Evolutionary conservation across 1,140 invertebrate species (phyloP).

Genomic region (Tetramorium alpestre): DNA sequence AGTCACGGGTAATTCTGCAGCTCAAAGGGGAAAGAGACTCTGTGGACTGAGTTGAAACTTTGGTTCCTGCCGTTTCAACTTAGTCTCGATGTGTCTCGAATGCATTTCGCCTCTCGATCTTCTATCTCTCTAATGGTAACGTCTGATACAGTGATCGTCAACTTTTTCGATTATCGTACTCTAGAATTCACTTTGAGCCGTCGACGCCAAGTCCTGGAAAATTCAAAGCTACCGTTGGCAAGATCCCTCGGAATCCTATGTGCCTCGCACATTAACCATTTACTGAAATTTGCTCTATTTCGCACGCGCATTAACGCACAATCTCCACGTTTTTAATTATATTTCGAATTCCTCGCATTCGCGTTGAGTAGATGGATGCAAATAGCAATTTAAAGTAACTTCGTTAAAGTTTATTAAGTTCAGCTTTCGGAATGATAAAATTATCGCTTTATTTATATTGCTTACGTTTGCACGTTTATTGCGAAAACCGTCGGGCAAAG

Average conservation of each 20-base stretch:
- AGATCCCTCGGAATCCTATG: background rate
- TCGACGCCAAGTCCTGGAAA: slow-evolving; percentile 23
- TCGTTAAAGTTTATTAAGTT: background rate
- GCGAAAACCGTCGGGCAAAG: slow-evolving; percentile 8
- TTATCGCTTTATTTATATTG: slow-evolving; percentile 11
- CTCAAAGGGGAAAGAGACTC: slow-evolving; percentile 56
- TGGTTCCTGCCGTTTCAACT: slow-evolving; percentile 60
- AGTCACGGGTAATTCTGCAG: slow-evolving; percentile 49
- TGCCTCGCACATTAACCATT: background rate
- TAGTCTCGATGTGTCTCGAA: slow-evolving; percentile 67
- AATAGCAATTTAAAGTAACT: slow-evolving; percentile 6
- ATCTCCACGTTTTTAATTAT: background rate
- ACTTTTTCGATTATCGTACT: slow-evolving; percentile 61
- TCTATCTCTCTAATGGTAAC: slow-evolving; percentile 51
- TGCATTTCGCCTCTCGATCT: slow-evolving; percentile 67
- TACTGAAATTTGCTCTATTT: background rate
- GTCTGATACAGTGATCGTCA: slow-evolving; percentile 55
- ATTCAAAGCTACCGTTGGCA: slow-evolving; percentile 4
- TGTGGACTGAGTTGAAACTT: slow-evolving; percentile 65
- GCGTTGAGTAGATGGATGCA: background rate
- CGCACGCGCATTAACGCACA: background rate
- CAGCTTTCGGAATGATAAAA: background rate
- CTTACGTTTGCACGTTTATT: slow-evolving; percentile 8
- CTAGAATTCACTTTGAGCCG: slow-evolving; percentile 50
- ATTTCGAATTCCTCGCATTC: background rate